Base-by-base conservation (phyloP, 2,113 vertebrate species). In the Dipodomys merriami region DNA sequence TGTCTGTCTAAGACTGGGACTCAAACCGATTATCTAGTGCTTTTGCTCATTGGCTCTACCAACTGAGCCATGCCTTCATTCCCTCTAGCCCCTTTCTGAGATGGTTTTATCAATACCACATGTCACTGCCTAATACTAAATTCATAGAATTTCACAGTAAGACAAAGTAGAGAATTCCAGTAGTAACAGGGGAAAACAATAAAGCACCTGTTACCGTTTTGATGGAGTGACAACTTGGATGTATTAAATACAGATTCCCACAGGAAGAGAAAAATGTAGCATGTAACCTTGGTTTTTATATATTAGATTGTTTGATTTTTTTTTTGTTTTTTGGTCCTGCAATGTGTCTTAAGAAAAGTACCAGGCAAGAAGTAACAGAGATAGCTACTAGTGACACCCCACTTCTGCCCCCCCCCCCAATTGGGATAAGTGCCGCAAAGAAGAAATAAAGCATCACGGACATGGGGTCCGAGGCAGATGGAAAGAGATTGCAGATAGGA, bases 241-340 rank as follows among this genome's bases (percentile, higher is more conserved):
- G 73, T 71, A 90, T 81, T 83, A 90, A 93, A 76, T 72, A 49
- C 11, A 64, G 11, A 29, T 80, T 91, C 25, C 20, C 78, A 62
- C 5, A 6, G 65, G 30, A 80, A n/a, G 53, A 18, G 72, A 92
- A 68, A 46, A 73, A 89, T 65, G 64, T 73, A 57, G 84, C 77
- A 86, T 65, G 44, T 53, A 57, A n/a, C 29, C 33, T 18, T 74
- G 62, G 62, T 90, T 94, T 64, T 67, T 57, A 18, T 57, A 57
- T 57, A 57, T 12, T 73, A 18, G 39, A 39, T 6, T 39, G 39
- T 39, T 39, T 39, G 39, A 39, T 39, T 39, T 39, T 39, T 39
- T 39, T 60, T 39, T 29, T 49, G 73, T 73, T 30, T 78, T 16
- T 87, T 15, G 18, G 60, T 60, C 65, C 7, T 85, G 5, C 6